Percentiles rank a stretch among this genome's conserved stretches.
Conservation (phyloP, 2,113 vertebrate species). For the Chaetodon auriga region DNA sequence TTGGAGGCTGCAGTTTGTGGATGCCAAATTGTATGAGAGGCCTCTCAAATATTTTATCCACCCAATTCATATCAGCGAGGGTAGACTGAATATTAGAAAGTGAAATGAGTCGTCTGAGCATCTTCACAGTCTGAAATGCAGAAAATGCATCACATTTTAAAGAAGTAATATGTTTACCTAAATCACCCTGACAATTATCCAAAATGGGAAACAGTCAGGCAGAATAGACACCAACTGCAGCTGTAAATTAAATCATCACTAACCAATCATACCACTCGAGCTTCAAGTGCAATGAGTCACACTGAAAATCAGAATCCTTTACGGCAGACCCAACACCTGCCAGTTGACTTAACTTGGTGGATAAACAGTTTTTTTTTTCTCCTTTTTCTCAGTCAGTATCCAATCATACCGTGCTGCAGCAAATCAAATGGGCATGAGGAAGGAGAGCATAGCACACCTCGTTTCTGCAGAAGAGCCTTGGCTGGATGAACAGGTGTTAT, state of each 20-base stretch:
- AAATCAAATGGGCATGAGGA: conserved; percentile 40
- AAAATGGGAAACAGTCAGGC: conserved; percentile 15
- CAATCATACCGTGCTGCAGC: conserved; percentile 12
- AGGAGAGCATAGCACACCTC: conserved; percentile 25
- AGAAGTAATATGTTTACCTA: conserved; percentile 25
- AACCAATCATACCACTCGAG: conserved; percentile 48
- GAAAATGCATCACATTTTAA: conserved; percentile 14
- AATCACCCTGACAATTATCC: conserved; percentile 30
- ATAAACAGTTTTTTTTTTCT: conserved; percentile 26
- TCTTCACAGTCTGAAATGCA: not conserved
- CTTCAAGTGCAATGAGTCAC: conserved; percentile 49
- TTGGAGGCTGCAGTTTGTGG: conserved; percentile 1
- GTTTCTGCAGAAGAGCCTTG: conserved; percentile 49
- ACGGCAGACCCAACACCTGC: conserved; percentile 41
- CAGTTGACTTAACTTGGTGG: conserved; percentile 33
- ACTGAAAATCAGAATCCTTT: conserved; percentile 49
- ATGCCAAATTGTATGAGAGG: not conserved
- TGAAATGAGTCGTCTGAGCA: not conserved
- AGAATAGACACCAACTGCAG: conserved; percentile 16
- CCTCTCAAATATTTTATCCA: not conserved
- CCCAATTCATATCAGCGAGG: not conserved
- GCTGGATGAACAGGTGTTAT: conserved; percentile 64
- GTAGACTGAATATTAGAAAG: not conserved
- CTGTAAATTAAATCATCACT: conserved; percentile 56
- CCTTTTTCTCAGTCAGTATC: conserved; percentile 22